Conservation (phyloP, 2,797 vertebrate genomes). For the Pantherophis vulpinus region DNA sequence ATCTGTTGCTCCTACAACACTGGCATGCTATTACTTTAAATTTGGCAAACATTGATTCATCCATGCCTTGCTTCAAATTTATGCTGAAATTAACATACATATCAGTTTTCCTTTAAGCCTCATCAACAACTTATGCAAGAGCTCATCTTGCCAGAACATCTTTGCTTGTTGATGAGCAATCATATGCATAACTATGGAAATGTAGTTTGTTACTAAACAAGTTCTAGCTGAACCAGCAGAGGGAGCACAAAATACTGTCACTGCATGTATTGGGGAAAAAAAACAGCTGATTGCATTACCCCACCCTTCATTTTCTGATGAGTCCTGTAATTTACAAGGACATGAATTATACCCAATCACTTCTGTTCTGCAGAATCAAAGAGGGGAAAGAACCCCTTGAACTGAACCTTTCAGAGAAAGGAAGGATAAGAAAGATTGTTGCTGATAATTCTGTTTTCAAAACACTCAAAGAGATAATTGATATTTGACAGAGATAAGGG, state of each 20-base stretch:
- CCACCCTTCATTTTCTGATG: neutral
- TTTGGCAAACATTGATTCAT: constrained; percentile 34
- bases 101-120: constrained; percentile 39
- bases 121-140: constrained; percentile 34
- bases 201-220: constrained; percentile 38
- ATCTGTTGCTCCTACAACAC: constrained; percentile 28
- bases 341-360: constrained; percentile 54
- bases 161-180: constrained; percentile 35
- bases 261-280: constrained; percentile 1
- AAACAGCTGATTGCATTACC: constrained; percentile 45
- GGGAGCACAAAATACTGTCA: constrained; percentile 49
- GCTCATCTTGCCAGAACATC: constrained; percentile 35
- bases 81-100: constrained; percentile 27
- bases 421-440: constrained; percentile 44
- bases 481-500: constrained; percentile 31
- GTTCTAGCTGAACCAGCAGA: constrained; percentile 48
- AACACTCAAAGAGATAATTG: constrained; percentile 20
- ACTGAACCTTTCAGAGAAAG: constrained; percentile 45
- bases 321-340: constrained; percentile 52
- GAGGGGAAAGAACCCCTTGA: constrained; percentile 46
- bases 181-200: constrained; percentile 36
- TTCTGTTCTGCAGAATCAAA: constrained; percentile 45
- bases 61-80: constrained; percentile 10
- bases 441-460: constrained; percentile 61
- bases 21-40: constrained; percentile 25